These are phyloP conservation scores for Cetoscarus ocellatus DNA, from an alignment of 2,797 vertebrate genomes.

Conservation along the genomic window DNA sequence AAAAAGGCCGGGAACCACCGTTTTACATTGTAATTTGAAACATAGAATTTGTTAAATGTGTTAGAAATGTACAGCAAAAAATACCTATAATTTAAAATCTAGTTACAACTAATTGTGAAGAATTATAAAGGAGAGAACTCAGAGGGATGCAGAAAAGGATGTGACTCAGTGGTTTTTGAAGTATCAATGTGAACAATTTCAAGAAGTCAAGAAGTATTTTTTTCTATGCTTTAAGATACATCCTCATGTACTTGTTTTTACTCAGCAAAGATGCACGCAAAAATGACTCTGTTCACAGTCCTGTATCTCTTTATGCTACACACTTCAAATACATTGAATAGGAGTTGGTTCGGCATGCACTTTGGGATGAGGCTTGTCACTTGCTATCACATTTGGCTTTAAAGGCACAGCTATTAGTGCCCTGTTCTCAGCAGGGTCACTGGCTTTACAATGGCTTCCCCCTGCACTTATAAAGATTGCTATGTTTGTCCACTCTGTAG, in stretches of 20 bases:
- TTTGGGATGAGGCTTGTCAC: conserved; percentile 62
- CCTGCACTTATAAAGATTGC: conserved; percentile 77
- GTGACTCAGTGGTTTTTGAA: not conserved
- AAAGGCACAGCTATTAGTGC: conserved; percentile 70
- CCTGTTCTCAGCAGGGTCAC: conserved; percentile 69
- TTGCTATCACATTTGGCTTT: conserved; percentile 67
- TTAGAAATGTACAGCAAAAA: too few relatives aligned
- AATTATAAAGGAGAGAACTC: too few relatives aligned
- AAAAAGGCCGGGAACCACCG: too few relatives aligned
- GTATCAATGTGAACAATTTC: not conserved
- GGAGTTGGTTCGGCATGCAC: conserved; percentile 34
- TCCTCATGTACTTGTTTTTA: not conserved
- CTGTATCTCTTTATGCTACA: conserved; percentile 22
- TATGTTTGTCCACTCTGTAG: conserved; percentile 56
- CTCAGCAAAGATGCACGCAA: not conserved
- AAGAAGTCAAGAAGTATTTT: not conserved
- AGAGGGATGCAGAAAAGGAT: not conserved
- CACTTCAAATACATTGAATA: conserved; percentile 10
- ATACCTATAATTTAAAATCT: too few relatives aligned
- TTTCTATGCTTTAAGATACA: not conserved
- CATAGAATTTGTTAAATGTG: too few relatives aligned
- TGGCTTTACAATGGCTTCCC: conserved; percentile 65
- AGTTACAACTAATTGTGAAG: too few relatives aligned
- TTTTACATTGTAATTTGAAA: too few relatives aligned
- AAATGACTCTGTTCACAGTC: not conserved